Base-by-base conservation (phyloP, 2,888 invertebrate genomes). In the Eupithecia centaureata region DNA sequence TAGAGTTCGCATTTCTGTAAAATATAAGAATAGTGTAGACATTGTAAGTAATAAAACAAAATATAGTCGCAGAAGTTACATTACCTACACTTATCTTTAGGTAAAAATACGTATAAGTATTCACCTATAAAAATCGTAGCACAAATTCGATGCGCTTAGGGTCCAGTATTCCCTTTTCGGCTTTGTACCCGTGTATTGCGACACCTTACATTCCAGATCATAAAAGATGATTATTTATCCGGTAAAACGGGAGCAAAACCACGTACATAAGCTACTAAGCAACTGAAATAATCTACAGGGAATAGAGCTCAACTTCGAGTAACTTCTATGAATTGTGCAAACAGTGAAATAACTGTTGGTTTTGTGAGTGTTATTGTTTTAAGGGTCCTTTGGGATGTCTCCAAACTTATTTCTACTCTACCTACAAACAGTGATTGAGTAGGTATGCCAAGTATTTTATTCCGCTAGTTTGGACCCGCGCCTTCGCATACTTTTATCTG, bases 361-460 rank as follows among this genome's bases (percentile, higher is more conserved):
- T 30, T 56, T 30, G 52, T 52, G 52, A 52, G 52, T 27, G 15
- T 52, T 52, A 52, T 52, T 52, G 13, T 27, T 27, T 13, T 15
- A 52, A 27, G 52, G 52, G 10, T 52, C 52, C 27, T 52, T 22
- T 27, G 51, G 25, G 2, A 15, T 27, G 51, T 27, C 51, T 52
- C 13, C 1, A 13, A 52, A 42, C 42, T 42, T 42, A 42, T 38
- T 15, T n/a, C 15, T 35, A 15, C 5, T 7, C n/a, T n/a, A n/a
- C n/a, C n/a, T n/a, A n/a, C n/a, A n/a, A n/a, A n/a, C n/a, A n/a
- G n/a, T n/a, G n/a, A n/a, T n/a, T n/a, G n/a, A n/a, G n/a, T n/a
- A n/a, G n/a, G n/a, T n/a, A n/a, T n/a, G n/a, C n/a, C n/a, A n/a
- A n/a, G n/a, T n/a, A n/a, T n/a, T n/a, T n/a, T n/a, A n/a, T n/a